Evolutionary conservation across 2,888 invertebrate genomes (phyloP), one percentile per base, ranked within the genome.

Genomic region (Hololepta plana): DNA sequence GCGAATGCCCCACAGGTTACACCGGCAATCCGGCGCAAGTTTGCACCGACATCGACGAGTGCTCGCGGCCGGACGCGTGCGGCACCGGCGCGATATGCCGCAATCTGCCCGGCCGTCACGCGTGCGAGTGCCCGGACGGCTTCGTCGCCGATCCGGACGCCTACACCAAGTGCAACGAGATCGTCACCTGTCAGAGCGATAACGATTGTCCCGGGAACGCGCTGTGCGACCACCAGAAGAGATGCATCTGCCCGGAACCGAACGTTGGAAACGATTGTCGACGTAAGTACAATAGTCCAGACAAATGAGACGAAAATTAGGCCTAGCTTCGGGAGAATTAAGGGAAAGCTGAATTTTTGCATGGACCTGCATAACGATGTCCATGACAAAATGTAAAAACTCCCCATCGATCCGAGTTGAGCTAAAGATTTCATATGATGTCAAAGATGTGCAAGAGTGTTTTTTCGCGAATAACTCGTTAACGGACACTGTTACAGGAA

Each of bases 211-310:
- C 87, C 13, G 88, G 88, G 40, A 88, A 90, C 57, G 75, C 87
- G 4, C 59, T 85, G 37, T 90, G 90, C 45, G 80, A 85, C 45
- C 47, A 59, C 4, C 68, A 72, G 35, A 69, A 72, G 31, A 67
- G 79, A 42, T 90, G 90, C 47, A 51, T 84, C 17, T 90, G 90
- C 42, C 88, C 87, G 3, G 84, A 84, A 44, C 90, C 90, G 1
- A 88, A 88, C 47, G 62, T 84, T 39, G 90, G 88, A 40, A 82
- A 85, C 41, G 84, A 87, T 45, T 90, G 90, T 43, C 69, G 87
- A 54, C 88, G 82, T 82, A 65, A 71, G 79, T 64, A 16, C 17
- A 9, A 4, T 9, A 12, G 9, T 4, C 9, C 16, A 2, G 10
- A 16, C 3, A 5, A 6, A 3, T 21, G 10, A 25, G 2, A 21